These are phyloP conservation scores for Cyprinodon tularosa DNA, from an alignment of 2,113 vertebrate genomes.

Conservation along the genomic window DNA sequence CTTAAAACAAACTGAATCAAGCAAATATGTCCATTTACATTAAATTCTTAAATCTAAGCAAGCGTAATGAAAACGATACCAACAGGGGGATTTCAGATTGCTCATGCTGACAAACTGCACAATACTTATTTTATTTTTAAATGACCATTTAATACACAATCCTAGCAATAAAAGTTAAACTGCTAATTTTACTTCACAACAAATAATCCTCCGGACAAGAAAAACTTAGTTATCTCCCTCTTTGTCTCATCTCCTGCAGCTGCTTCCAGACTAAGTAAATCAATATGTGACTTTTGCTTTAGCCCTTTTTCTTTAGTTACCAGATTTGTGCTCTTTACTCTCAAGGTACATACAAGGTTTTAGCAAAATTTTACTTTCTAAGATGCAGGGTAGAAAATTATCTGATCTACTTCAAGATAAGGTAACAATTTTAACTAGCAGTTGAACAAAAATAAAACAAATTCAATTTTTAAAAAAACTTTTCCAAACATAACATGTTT, in stretches of 20 bases:
- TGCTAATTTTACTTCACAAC: neutral
- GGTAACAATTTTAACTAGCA: neutral
- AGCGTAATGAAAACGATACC: conserved; percentile 6
- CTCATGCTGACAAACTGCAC: conserved; percentile 1
- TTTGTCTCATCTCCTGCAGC: conserved; percentile 3
- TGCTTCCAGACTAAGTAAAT: neutral
- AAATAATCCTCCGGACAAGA: neutral
- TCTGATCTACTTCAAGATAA: neutral
- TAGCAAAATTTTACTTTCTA: neutral
- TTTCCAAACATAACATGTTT: neutral
- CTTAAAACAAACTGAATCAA: neutral
- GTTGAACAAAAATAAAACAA: neutral
- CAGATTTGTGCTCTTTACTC: neutral
- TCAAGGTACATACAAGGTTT: neutral
- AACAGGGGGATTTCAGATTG: neutral
- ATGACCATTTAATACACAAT: neutral
- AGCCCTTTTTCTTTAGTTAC: neutral
- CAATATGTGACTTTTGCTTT: neutral
- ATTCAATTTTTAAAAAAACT: too few species aligned
- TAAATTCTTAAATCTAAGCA: neutral
- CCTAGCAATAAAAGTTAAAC: neutral
- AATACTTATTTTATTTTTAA: neutral
- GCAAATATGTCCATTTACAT: neutral
- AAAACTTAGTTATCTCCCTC: neutral
- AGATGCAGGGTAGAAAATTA: neutral